These are phyloP conservation scores for Acanthopleura granulata DNA, from an alignment of 2,888 invertebrate species.

Conservation along the genomic window DNA sequence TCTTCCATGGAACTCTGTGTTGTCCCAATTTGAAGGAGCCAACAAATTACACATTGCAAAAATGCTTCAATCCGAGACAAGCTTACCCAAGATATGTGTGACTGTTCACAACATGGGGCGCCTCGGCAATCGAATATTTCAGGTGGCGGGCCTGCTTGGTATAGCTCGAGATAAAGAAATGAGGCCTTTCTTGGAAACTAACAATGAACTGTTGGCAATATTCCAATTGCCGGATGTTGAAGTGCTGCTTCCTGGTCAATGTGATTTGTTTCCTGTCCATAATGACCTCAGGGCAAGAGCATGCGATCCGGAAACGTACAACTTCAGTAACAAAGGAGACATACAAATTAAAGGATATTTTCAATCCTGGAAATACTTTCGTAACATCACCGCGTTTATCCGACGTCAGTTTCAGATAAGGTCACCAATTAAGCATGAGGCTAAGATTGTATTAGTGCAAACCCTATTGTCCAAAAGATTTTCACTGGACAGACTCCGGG, in stretches of 20 bases:
- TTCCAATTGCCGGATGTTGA: background rate
- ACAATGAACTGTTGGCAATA: background rate
- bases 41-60: too few relatives aligned
- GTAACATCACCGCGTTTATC: background rate
- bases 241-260: background rate
- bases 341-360: background rate
- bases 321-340: background rate
- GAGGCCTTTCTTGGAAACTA: constrained; percentile 44
- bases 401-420: background rate
- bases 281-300: background rate
- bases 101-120: constrained; percentile 31
- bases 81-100: too few relatives aligned
- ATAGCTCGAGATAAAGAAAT: constrained; percentile 47
- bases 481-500: background rate
- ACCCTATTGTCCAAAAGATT: background rate
- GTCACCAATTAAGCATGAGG: background rate
- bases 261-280: background rate
- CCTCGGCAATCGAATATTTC: constrained; percentile 57
- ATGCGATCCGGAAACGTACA: background rate
- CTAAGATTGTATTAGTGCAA: background rate
- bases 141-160: constrained; percentile 52
- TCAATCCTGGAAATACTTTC: background rate
- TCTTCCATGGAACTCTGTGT: too few relatives aligned
- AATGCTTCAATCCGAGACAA: too few relatives aligned
- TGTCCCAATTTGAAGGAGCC: too few relatives aligned